Evolutionary conservation across 2,888 invertebrate genomes (phyloP).

Genomic region (Microplitis manilae): DNA sequence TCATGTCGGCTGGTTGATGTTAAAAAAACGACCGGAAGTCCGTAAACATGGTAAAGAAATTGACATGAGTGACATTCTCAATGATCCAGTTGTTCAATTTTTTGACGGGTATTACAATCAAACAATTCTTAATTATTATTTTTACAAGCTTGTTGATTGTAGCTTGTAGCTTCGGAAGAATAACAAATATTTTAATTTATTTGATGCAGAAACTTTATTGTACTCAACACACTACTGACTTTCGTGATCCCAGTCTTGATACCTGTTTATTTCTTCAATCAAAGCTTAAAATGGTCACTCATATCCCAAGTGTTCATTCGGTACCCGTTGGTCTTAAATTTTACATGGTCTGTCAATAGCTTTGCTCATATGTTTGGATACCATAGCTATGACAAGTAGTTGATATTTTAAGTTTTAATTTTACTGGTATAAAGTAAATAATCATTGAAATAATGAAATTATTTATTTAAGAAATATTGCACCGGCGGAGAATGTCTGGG

Average conservation of each 20-base stretch:
- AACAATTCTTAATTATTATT: background rate
- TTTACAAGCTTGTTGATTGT: background rate
- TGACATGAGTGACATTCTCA: constrained; percentile 84
- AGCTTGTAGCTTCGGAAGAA: background rate
- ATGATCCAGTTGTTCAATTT: constrained; percentile 84
- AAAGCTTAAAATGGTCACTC: constrained; percentile 63
- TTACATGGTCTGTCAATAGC: constrained; percentile 77
- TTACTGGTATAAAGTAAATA: background rate
- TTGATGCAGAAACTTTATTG: background rate
- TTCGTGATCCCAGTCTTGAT: constrained; percentile 1
- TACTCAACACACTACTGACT: background rate
- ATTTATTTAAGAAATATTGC: constrained; percentile 48
- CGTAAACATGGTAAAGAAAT: constrained; percentile 81
- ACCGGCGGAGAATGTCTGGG: constrained; percentile 54
- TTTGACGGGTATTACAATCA: constrained; percentile 79
- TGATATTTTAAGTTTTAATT: background rate
- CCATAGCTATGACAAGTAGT: constrained; percentile 65
- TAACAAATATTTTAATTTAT: background rate
- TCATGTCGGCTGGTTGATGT: constrained; percentile 94
- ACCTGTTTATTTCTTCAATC: constrained; percentile 22
- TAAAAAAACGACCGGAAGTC: constrained; percentile 90
- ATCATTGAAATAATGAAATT: constrained; percentile 15
- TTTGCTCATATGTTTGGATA: constrained; percentile 73
- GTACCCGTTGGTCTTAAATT: constrained; percentile 73
- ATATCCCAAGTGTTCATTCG: constrained; percentile 72